Evolutionary conservation across 2,888 invertebrate species (phyloP).

Genomic region (Carpatolechia fugitivella): DNA sequence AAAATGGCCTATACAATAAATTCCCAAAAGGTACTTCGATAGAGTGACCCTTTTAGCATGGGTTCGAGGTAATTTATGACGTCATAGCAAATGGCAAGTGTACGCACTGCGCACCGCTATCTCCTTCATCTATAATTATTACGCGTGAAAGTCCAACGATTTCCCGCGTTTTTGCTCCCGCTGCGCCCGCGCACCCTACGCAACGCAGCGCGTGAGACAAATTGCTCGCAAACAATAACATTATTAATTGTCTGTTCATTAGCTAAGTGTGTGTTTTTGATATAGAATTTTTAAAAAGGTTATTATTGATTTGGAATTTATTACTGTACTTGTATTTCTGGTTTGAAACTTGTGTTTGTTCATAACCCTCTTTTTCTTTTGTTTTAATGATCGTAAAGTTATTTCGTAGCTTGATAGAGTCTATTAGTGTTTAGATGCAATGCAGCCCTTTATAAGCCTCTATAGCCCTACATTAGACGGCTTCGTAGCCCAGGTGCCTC

Average conservation of each 20-base stretch:
- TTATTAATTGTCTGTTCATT: constrained; percentile 12
- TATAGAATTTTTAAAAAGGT: not conserved
- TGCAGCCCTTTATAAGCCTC: too few relatives aligned
- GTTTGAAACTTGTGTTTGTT: too few relatives aligned
- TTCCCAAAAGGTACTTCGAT: too few relatives aligned
- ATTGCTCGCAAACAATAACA: constrained; percentile 22
- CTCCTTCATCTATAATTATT: constrained; percentile 42
- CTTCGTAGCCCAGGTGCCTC: too few relatives aligned
- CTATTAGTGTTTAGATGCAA: too few relatives aligned
- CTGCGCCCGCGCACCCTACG: constrained; percentile 26
- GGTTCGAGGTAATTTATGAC: not conserved
- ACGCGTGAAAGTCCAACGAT: constrained; percentile 43
- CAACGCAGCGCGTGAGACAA: constrained; percentile 26
- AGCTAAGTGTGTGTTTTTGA: not conserved
- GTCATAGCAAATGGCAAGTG: not conserved
- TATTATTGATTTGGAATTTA: not conserved
- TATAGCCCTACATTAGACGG: too few relatives aligned
- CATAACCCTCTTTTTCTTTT: too few relatives aligned
- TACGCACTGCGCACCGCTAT: constrained; percentile 32
- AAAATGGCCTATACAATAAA: too few relatives aligned
- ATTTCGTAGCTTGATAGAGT: too few relatives aligned
- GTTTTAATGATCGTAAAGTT: too few relatives aligned
- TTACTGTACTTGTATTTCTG: too few relatives aligned
- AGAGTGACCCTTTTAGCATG: not conserved
- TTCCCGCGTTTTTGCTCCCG: constrained; percentile 43